Evolutionary conservation across 2,113 vertebrate genomes (phyloP), one percentile per base, ranked within the genome.

Genomic region (Malurus melanocephalus): DNA sequence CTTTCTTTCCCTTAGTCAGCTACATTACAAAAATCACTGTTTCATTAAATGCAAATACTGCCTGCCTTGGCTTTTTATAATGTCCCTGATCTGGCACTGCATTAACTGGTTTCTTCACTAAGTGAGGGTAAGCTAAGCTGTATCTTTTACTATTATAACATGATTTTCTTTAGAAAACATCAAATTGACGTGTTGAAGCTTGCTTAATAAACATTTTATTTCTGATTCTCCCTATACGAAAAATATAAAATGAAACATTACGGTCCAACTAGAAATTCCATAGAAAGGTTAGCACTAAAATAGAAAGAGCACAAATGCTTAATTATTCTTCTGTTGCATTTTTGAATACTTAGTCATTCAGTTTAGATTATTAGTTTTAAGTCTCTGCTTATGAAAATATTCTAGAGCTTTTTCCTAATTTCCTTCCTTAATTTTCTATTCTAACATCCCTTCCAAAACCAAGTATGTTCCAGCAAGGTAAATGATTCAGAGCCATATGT

Each of bases 31-130:
- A 95, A 94, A 93, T 81, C 60, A 80, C 90, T 87, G 87, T 92
- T 97, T 97, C 93, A 96, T 96, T 96, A 97, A 94, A 92, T 93
- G 73, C 71, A 92, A 94, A 93, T 85, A 92, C 57, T 87, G 48
- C 45, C 55, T 86, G 56, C 76, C 90, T 94, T 88, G 88, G 81
- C 78, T 92, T 95, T 96, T 92, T 90, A 80, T 46, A 95, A 93
- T 46, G 87, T 65, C 59, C 12, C n/a, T 68, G 51, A 93, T 85
- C 75, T 73, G 62, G 51, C 56, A 83, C 45, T 88, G 33, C 55
- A 86, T 92, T 95, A 96, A 92, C 80, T 9, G 19, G 43, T 82
- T 94, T 86, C 73, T 73, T 73, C 38, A 91, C 40, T 73, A 92
- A 90, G 84, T 66, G 52, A 80, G 33, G 71, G 56, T 72, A 92